phyloP scores from a whole-genome alignment of 2,113 vertebrate species.

The Falcunculus frontatus region DNA sequence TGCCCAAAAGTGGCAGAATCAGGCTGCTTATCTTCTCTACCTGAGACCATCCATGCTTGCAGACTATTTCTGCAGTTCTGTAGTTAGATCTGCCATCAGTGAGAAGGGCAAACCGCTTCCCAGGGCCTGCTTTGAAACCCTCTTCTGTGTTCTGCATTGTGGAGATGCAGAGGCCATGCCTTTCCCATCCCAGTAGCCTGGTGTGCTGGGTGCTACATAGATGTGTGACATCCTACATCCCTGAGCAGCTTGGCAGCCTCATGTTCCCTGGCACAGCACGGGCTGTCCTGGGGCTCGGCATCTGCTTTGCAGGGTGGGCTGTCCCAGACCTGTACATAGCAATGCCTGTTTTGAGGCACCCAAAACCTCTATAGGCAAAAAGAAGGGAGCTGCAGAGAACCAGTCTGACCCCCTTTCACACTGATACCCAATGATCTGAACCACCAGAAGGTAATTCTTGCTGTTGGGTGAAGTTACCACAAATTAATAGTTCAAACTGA shows the following conservation, averaged over 20 bases:
- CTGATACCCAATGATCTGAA: rapidly evolving
- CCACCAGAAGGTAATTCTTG: not conserved
- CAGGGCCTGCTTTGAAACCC: not conserved
- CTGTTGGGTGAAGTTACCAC: not conserved
- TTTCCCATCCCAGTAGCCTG: rapidly evolving
- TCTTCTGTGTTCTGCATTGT: not conserved
- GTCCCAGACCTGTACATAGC: not conserved
- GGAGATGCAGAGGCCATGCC: not conserved
- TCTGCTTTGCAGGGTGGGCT: not conserved
- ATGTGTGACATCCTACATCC: rapidly evolving
- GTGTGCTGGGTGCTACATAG: rapidly evolving
- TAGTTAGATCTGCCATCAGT: not conserved
- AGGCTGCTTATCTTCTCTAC: not conserved
- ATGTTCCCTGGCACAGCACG: not conserved
- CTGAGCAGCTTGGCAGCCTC: not conserved
- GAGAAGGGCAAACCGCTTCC: not conserved
- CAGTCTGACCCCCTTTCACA: not conserved
- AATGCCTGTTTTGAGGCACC: not conserved
- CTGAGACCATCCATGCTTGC: not conserved
- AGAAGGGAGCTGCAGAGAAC: not conserved
- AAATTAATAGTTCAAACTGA: not conserved
- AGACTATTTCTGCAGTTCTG: not conserved
- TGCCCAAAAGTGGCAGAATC: not conserved
- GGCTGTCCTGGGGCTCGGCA: rapidly evolving
- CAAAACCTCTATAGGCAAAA: not conserved